A percentile compares a stretch with the other conserved stretches of the same genome.
Conservation (phyloP, 2,113 vertebrate species). For the Salvelinus sp. region DNA sequence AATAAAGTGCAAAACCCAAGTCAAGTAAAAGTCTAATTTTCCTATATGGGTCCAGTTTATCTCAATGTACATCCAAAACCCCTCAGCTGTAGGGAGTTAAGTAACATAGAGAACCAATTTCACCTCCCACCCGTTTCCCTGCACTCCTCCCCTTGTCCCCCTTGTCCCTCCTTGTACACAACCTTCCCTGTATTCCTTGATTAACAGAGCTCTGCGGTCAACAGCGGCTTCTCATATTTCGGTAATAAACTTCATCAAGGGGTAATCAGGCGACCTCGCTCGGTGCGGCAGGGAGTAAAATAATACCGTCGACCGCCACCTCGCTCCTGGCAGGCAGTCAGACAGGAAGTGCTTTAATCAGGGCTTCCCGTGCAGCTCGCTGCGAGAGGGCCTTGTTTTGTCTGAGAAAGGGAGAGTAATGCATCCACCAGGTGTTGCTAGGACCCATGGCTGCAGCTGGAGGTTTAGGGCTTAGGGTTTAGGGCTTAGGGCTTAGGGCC, state of each 20-base stretch:
- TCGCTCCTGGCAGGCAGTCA: constrained; percentile 47
- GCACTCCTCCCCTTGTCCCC: background rate
- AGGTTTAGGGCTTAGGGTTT: background rate
- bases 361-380: constrained; percentile 51
- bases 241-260: constrained; percentile 17
- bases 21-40: background rate
- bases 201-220: constrained; percentile 9
- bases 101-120: background rate
- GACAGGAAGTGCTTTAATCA: constrained; percentile 76
- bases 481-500: background rate
- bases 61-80: background rate
- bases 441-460: constrained; percentile 18
- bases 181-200: constrained; percentile 6
- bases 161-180: background rate
- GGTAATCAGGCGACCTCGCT: constrained; percentile 22
- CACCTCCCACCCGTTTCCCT: background rate
- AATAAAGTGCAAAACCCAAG: background rate
- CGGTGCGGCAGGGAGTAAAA: constrained; percentile 35
- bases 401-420: constrained; percentile 53
- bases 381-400: constrained; percentile 59
- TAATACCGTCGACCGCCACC: constrained; percentile 23
- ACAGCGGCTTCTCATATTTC: constrained; percentile 28
- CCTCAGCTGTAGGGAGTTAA: background rate
- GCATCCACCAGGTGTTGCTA: constrained; percentile 58
- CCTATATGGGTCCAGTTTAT: background rate